A percentile compares a stretch with the other conserved stretches of the same genome.
Conservation (phyloP, 1,140 invertebrate species). For the Philopotamus ludificatus region DNA sequence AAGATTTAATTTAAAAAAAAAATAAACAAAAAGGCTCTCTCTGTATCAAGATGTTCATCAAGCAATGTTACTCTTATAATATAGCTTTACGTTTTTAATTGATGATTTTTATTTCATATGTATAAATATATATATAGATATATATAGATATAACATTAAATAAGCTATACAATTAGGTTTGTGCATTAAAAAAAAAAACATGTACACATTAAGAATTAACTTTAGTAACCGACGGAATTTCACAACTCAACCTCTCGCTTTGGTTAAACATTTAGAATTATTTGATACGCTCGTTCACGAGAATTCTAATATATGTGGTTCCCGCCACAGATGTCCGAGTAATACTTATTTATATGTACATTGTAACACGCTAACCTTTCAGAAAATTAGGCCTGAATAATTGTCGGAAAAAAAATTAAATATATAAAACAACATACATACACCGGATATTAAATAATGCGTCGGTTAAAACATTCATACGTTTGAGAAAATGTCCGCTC, state of each 20-base stretch:
- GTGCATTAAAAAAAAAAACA: constrained; percentile 34
- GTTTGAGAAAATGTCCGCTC: no score
- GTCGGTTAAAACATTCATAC: constrained; percentile 7
- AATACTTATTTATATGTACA: constrained; percentile 1
- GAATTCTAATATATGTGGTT: constrained; percentile 4
- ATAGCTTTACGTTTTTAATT: constrained; percentile 38
- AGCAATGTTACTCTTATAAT: constrained; percentile 38
- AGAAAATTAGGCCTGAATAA: constrained; percentile 8
- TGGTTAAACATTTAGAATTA: background rate
- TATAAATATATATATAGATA: constrained; percentile 26
- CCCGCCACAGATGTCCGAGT: constrained; percentile 10
- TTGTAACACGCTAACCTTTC: background rate
- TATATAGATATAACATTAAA: constrained; percentile 30
- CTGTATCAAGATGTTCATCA: constrained; percentile 29
- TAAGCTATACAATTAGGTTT: constrained; percentile 40
- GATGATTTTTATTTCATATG: constrained; percentile 29
- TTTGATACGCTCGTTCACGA: no score
- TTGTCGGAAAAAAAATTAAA: background rate
- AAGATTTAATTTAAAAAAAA: no score
- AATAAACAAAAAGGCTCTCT: constrained; percentile 30
- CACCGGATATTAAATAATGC: background rate
- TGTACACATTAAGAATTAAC: background rate
- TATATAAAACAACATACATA: no score
- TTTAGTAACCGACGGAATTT: background rate
- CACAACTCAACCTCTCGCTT: constrained; percentile 1